Conservation (phyloP, 2,888 invertebrate species). For the Ischnura elegans region DNA sequence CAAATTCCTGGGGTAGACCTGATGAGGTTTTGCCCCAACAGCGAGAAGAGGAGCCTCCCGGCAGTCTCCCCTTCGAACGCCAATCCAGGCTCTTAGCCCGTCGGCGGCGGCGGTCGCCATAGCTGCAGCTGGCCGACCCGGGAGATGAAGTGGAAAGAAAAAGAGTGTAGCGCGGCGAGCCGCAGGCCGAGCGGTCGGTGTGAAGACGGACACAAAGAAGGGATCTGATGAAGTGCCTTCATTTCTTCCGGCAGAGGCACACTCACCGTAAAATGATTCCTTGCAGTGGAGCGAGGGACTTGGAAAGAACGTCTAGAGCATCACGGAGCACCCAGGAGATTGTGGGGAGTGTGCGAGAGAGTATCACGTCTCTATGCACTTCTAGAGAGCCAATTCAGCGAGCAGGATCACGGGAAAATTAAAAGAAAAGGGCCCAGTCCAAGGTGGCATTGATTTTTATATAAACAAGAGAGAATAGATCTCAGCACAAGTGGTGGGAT, state of each 20-base stretch:
- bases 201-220: neutral
- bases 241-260: neutral
- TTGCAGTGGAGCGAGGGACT: neutral
- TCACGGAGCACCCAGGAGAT: neutral
- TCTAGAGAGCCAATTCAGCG: too few species aligned
- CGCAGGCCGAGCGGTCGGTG: neutral
- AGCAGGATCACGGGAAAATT: too few species aligned
- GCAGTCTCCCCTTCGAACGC: constrained; percentile 12
- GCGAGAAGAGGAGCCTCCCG: neutral
- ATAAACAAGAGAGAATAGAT: too few species aligned
- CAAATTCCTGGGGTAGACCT: constrained; percentile 12
- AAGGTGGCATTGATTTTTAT: too few species aligned
- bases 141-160: neutral
- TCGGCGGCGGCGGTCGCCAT: neutral
- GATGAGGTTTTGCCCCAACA: neutral
- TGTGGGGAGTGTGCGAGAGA: neutral
- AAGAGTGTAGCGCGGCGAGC: neutral
- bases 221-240: constrained; percentile 29
- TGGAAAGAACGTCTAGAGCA: neutral
- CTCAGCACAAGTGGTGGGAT: too few species aligned
- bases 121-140: neutral
- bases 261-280: neutral
- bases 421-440: too few species aligned
- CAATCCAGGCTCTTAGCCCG: neutral
- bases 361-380: neutral